Evolutionary conservation across 2,888 invertebrate genomes (phyloP).

Genomic region (Gymnocheta viridis): DNA sequence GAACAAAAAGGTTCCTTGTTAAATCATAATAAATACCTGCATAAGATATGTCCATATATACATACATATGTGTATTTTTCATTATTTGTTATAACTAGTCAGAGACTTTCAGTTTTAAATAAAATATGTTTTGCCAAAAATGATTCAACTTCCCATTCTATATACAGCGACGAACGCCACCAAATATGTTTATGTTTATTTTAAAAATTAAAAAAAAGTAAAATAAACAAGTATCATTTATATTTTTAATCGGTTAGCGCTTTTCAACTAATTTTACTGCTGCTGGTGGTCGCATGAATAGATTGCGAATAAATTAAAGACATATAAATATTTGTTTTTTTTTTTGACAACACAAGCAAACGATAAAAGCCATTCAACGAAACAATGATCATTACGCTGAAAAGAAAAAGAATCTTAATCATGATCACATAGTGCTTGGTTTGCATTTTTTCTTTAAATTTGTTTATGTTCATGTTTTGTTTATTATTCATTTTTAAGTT

Average conservation of each 20-base stretch:
- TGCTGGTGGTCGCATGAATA: not conserved
- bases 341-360: too few relatives aligned
- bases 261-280: not conserved
- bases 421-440: not conserved
- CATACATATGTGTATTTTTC: not conserved
- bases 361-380: too few relatives aligned
- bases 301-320: not conserved
- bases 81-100: slow-evolving; percentile 18
- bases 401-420: not conserved
- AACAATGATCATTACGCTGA: too few relatives aligned
- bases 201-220: not conserved
- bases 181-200: not conserved
- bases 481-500: slow-evolving; percentile 35
- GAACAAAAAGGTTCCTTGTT: slow-evolving; percentile 22
- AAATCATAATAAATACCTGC: not conserved
- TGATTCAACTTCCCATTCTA: slow-evolving; percentile 4
- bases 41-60: not conserved
- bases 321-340: too few relatives aligned
- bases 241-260: too few relatives aligned
- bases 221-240: not conserved
- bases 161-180: not conserved
- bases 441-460: not conserved
- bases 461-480: not conserved
- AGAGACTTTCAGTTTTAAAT: slow-evolving; percentile 33
- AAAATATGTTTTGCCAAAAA: slow-evolving; percentile 12